Base-by-base conservation (phyloP, 2,888 invertebrate species). In the Phaedon cochleariae region DNA sequence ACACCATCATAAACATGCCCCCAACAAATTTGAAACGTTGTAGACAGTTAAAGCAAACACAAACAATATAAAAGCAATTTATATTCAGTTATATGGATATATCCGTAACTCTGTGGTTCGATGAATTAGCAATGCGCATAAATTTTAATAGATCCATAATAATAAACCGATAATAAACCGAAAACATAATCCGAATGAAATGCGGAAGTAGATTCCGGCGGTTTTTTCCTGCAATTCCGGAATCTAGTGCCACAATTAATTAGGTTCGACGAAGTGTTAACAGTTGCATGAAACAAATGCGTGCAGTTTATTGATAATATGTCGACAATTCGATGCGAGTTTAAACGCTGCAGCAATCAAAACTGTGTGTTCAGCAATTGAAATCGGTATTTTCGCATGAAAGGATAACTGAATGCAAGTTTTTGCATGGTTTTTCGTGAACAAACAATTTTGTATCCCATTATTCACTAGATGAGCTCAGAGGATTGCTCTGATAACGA, bases 91-190 rank as follows among this genome's bases (percentile, higher is more conserved):
- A 22, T 18, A 22, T 12, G 12, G 9, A 48, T 48, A 48, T 12
- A 48, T 20, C 48, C 41, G 12, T 41, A 10, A 41, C 22, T 15
- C 49, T 61, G 58, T 51, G 20, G 20, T 34, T 52, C 65, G 59
- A 69, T 74, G 71, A 73, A 73, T 73, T 72, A 69, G 59, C 61
- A 60, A 68, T 60, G 60, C 59, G 60, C 68, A 73, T 72, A 72
- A 70, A 75, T 74, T 73, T 73, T 70, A 71, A 72, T 72, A 64
- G 65, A 46, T 48, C 58, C 63, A 60, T 62, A 63, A 65, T 70
- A 70, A 73, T 69, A 71, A 67, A 72, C 59, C 68, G 65, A 73
- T 73, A 73, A 73, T 73, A 72, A 70, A 73, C 69, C 69, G 57
- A 68, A 61, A 69, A 53, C 60, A 67, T 71, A 73, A 73, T 69